phyloP scores from a whole-genome alignment of 2,113 vertebrate species.

The Microcebus tavaratra region DNA sequence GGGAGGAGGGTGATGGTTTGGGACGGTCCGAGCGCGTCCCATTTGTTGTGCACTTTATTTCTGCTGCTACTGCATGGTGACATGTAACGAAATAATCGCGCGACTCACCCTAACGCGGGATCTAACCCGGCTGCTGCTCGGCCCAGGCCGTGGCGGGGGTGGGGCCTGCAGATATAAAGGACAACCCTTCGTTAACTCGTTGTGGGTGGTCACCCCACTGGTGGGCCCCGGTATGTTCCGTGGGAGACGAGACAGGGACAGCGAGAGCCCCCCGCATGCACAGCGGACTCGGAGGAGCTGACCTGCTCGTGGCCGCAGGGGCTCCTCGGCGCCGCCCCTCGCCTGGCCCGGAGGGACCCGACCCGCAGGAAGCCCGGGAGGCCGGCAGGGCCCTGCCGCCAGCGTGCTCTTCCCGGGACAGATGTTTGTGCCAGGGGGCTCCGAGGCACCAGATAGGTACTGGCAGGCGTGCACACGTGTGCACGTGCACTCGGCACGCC shows the following conservation, averaged over 20 bases:
- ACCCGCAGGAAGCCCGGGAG: background rate
- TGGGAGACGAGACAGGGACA: background rate
- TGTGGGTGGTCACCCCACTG: background rate
- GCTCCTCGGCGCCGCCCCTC: background rate
- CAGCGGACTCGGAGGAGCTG: background rate
- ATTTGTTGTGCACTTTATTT: too few relatives aligned
- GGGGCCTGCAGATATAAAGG: background rate
- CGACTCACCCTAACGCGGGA: too few relatives aligned
- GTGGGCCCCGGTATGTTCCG: background rate
- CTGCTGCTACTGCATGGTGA: accelerated
- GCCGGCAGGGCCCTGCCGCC: background rate
- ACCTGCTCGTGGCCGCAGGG: background rate
- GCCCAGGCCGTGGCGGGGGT: too few relatives aligned
- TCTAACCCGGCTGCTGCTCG: too few relatives aligned
- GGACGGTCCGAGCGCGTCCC: too few relatives aligned
- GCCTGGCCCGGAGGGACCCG: background rate
- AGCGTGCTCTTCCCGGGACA: background rate
- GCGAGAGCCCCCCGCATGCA: background rate
- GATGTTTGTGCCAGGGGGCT: background rate
- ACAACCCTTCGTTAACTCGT: background rate
- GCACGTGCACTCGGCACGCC: too few relatives aligned
- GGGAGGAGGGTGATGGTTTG: too few relatives aligned
- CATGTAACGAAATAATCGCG: too few relatives aligned
- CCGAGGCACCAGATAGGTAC: background rate
- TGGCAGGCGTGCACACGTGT: background rate